These are phyloP conservation scores for Leptura quadrifasciata DNA, from an alignment of 2,888 invertebrate genomes.

Conservation along the genomic window DNA sequence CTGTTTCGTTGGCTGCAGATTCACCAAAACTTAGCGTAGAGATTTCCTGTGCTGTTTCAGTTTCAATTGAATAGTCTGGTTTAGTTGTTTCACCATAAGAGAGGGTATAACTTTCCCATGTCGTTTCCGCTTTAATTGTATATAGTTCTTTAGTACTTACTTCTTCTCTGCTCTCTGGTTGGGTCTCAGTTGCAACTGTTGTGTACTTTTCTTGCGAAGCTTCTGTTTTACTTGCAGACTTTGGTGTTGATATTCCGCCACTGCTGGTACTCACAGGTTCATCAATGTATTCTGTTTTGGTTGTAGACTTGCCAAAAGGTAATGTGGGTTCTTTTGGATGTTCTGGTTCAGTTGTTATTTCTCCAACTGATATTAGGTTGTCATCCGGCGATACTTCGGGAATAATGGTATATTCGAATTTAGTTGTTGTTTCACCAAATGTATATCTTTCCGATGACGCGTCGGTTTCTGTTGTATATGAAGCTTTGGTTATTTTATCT, in stretches of 20 bases:
- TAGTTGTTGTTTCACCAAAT: too few species aligned
- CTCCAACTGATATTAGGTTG: too few species aligned
- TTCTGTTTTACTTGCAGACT: not conserved
- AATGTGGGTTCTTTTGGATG: not conserved
- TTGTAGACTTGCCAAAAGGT: not conserved
- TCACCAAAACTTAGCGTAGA: not conserved
- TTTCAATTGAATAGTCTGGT: not conserved
- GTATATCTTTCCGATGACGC: not conserved
- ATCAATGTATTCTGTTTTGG: not conserved
- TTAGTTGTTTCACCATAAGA: not conserved
- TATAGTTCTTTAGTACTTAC: conserved; percentile 31
- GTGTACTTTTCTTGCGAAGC: not conserved
- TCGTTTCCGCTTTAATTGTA: conserved; percentile 12
- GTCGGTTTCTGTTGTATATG: not conserved
- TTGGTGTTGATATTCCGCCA: not conserved
- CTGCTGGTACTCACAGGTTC: conserved; percentile 12
- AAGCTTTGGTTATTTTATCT: not conserved
- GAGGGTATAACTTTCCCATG: not conserved
- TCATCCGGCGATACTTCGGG: too few species aligned
- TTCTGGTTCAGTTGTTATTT: not conserved
- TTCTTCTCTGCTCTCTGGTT: conserved; percentile 23
- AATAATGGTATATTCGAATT: too few species aligned
- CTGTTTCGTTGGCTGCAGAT: not conserved
- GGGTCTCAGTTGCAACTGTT: not conserved
- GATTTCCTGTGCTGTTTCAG: not conserved